These are phyloP conservation scores for Cephalopachus bancanus DNA, from an alignment of 2,797 vertebrate genomes.

Conservation along the genomic window DNA sequence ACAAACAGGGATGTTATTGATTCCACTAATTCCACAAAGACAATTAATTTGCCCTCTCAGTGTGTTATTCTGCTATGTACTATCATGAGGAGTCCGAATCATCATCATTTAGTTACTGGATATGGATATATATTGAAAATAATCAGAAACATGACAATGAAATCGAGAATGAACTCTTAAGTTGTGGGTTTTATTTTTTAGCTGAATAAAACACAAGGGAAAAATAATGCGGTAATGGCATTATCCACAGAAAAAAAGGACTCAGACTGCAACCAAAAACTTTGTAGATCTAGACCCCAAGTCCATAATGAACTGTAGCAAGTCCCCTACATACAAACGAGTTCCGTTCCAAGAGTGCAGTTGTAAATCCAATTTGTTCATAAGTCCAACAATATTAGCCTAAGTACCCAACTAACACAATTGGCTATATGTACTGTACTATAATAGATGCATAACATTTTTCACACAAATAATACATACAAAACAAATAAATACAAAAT, in stretches of 20 bases:
- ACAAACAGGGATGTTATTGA: background rate
- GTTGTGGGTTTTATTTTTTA: background rate
- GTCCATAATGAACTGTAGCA: background rate
- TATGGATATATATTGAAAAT: background rate
- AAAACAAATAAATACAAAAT: too few species aligned
- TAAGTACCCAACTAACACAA: too few species aligned
- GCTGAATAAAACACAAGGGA: background rate
- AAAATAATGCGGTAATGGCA: background rate
- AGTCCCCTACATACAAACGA: too few species aligned
- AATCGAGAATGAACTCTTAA: background rate
- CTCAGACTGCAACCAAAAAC: background rate
- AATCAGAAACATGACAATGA: background rate
- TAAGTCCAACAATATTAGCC: too few species aligned
- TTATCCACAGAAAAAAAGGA: background rate
- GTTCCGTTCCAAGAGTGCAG: too few species aligned
- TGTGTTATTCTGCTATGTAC: background rate
- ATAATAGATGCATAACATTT: too few species aligned
- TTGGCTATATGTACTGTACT: too few species aligned
- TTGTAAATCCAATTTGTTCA: too few species aligned
- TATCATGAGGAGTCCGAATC: background rate
- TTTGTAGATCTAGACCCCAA: background rate
- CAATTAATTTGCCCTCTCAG: background rate
- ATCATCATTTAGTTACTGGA: background rate
- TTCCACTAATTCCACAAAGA: slow-evolving; percentile 42
- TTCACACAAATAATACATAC: too few species aligned